Conservation (phyloP, 2,113 vertebrate genomes). For the Cynopterus brachyotis region DNA sequence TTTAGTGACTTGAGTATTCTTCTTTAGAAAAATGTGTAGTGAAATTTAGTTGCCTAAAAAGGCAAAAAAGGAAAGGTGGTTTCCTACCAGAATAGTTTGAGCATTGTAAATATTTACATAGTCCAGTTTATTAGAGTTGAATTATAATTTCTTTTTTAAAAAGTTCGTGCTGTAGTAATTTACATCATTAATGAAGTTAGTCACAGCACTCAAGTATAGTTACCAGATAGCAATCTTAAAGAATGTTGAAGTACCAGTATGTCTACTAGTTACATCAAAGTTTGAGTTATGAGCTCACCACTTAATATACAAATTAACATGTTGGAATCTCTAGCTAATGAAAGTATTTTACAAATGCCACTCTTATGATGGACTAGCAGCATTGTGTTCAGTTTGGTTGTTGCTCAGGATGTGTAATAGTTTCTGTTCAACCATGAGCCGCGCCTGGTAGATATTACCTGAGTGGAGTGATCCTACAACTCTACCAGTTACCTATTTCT, state of each 20-base stretch:
- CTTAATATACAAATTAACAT: constrained; percentile 65
- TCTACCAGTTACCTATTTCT: neutral
- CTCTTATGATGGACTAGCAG: neutral
- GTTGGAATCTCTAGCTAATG: constrained; percentile 57
- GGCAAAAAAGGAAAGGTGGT: constrained; percentile 5
- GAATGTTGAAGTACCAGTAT: constrained; percentile 59
- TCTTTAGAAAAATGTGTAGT: neutral
- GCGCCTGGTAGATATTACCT: constrained; percentile 36
- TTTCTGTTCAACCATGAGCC: constrained; percentile 58
- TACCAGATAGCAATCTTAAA: constrained; percentile 61
- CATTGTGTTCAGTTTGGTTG: neutral
- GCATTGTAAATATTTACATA: constrained; percentile 52
- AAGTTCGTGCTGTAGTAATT: constrained; percentile 73
- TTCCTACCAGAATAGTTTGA: constrained; percentile 15
- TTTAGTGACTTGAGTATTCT: neutral
- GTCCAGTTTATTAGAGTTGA: constrained; percentile 47
- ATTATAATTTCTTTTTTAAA: constrained; percentile 60
- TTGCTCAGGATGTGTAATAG: constrained; percentile 68
- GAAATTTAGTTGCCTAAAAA: constrained; percentile 8
- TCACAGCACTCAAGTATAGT: constrained; percentile 44
- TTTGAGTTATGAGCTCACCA: constrained; percentile 56
- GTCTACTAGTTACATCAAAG: constrained; percentile 69
- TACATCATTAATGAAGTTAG: constrained; percentile 54
- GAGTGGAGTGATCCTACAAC: neutral
- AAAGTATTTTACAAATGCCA: constrained; percentile 66